Conservation (phyloP, 1,140 invertebrate genomes). For the Drosophila parabipectinata region DNA sequence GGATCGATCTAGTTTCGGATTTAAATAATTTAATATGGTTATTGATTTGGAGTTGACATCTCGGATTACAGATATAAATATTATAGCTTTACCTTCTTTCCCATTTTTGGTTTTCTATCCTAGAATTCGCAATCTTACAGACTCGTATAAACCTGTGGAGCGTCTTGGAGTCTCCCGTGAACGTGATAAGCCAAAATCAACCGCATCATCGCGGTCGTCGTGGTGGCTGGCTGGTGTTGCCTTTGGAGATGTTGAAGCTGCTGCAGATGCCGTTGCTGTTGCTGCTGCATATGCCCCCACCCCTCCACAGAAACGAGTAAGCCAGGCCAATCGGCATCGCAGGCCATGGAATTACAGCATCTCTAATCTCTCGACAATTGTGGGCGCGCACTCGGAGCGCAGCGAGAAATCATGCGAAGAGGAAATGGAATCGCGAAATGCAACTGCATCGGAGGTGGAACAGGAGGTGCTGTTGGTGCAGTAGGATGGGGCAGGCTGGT, state of each 20-base stretch:
- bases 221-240: slow-evolving; percentile 48
- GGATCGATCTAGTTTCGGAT: neutral
- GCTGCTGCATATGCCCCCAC: slow-evolving; percentile 17
- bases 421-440: slow-evolving; percentile 75
- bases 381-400: slow-evolving; percentile 67
- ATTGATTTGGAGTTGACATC: slow-evolving; percentile 4
- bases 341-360: slow-evolving; percentile 72
- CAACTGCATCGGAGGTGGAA: slow-evolving; percentile 48
- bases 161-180: slow-evolving; percentile 73
- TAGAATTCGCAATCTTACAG: slow-evolving; percentile 12
- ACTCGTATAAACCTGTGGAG: slow-evolving; percentile 64
- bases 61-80: slow-evolving; percentile 4
- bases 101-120: neutral
- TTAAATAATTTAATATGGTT: slow-evolving; percentile 7
- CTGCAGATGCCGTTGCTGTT: slow-evolving; percentile 23
- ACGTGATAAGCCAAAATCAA: slow-evolving; percentile 79
- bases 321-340: slow-evolving; percentile 56
- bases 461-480: neutral
- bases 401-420: slow-evolving; percentile 72
- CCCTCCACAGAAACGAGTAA: slow-evolving; percentile 6
- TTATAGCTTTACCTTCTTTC: too few relatives aligned
- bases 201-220: slow-evolving; percentile 57
- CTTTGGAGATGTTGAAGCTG: slow-evolving; percentile 42
- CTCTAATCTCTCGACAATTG: slow-evolving; percentile 83
- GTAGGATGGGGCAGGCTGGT: neutral